phyloP scores from a whole-genome alignment of 2,113 vertebrate genomes.

The Sylvietta virens region DNA sequence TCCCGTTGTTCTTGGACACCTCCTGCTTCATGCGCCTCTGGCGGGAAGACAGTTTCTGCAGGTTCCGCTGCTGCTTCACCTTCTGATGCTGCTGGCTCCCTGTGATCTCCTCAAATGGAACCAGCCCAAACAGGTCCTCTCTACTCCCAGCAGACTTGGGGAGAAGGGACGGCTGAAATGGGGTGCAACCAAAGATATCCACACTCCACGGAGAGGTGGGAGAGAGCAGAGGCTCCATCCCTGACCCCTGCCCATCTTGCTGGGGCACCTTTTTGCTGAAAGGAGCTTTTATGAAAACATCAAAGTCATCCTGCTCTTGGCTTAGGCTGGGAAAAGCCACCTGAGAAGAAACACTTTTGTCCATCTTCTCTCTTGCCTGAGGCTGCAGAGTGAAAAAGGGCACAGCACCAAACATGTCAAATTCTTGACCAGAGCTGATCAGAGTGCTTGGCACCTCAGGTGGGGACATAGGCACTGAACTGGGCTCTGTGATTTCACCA shows the following conservation, averaged over 20 bases:
- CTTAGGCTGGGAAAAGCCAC: constrained; percentile 55
- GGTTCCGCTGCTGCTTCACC: constrained; percentile 85
- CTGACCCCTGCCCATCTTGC: constrained; percentile 48
- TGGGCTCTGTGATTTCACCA: not conserved
- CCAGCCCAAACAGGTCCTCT: constrained; percentile 83
- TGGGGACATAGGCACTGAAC: not conserved
- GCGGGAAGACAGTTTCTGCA: constrained; percentile 88
- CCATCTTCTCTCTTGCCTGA: constrained; percentile 19
- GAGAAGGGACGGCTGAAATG: constrained; percentile 79
- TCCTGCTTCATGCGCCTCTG: constrained; percentile 92
- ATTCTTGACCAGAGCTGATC: constrained; percentile 47
- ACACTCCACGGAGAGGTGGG: constrained; percentile 72
- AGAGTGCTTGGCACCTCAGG: not conserved
- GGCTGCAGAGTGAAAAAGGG: constrained; percentile 78
- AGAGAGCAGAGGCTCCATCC: constrained; percentile 59
- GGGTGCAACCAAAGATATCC: constrained; percentile 89
- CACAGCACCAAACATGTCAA: constrained; percentile 86
- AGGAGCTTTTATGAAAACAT: constrained; percentile 95
- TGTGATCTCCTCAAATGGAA: constrained; percentile 79
- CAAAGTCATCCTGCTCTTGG: constrained; percentile 81
- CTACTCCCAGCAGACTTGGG: constrained; percentile 57
- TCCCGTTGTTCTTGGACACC: constrained; percentile 76
- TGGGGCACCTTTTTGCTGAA: constrained; percentile 83
- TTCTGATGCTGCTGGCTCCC: constrained; percentile 82
- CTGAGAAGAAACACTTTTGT: constrained; percentile 62